Base-by-base conservation (phyloP, 2,888 invertebrate species). In the Papilio gigon region DNA sequence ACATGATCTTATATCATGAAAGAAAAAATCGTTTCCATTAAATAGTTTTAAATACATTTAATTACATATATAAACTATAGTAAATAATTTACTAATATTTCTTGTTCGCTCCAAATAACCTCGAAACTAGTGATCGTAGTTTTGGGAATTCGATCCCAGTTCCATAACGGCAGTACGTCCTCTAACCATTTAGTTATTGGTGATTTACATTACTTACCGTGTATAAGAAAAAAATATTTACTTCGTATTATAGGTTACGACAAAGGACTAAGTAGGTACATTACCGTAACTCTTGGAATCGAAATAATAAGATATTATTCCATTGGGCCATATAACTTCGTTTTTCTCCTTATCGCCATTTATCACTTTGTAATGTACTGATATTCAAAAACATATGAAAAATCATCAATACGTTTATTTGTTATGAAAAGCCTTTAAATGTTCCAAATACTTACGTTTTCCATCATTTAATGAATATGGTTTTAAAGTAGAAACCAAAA, bases 1-100 rank as follows among this genome's bases (percentile, higher is more conserved):
- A 79, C 71, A 0, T 65, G 9, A 71, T 86, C 87, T 86, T 70
- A 40, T 60, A 73, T 68, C 12, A 6, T 20, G 17, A 35, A 47
- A 65, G n/a, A 47, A 20, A 37, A 1, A 20, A 1, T 25, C 5
- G 9, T 44, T 11, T 30, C 14, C n/a, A 40, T 4, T 37, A n/a
- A n/a, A n/a, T n/a, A n/a, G n/a, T n/a, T n/a, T n/a, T n/a, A n/a
- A n/a, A n/a, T n/a, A n/a, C n/a, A n/a, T n/a, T n/a, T n/a, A n/a
- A n/a, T n/a, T n/a, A n/a, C n/a, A n/a, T n/a, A n/a, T n/a, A n/a
- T n/a, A n/a, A n/a, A n/a, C n/a, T n/a, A n/a, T n/a, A n/a, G n/a
- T n/a, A n/a, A n/a, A n/a, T n/a, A 44, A 17, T 17, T 20, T 20
- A 44, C 9, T 44, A 0, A 20, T 9, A 20, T 17, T 17, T 40